Conservation (phyloP, 2,113 vertebrate genomes). For the Heterotilapia buettikoferi region DNA sequence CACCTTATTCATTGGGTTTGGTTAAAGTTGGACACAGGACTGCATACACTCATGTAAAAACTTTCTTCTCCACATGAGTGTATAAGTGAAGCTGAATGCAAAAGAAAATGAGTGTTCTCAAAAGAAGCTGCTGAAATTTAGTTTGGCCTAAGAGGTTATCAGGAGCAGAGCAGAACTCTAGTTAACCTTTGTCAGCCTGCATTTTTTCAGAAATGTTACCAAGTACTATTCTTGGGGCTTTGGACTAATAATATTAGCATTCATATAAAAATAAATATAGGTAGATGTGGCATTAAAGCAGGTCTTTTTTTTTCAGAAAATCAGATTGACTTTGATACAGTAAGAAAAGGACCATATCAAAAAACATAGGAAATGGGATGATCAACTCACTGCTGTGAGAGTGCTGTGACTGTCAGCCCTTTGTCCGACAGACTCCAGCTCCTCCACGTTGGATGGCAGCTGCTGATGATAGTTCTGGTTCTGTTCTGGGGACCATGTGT, state of each 20-base stretch:
- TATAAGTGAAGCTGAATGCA: fast-evolving
- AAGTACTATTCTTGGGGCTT: not conserved
- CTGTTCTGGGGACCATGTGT: not conserved
- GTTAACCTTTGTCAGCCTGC: not conserved
- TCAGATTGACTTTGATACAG: not conserved
- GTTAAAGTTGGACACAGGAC: not conserved
- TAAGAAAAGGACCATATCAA: not conserved
- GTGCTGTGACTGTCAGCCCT: fast-evolving
- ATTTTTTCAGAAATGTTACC: fast-evolving
- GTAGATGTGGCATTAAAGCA: not conserved
- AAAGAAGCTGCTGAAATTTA: not conserved
- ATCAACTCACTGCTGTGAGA: fast-evolving
- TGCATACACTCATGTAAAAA: not conserved
- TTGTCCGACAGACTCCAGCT: not conserved
- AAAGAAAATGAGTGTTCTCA: not conserved
- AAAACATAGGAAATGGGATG: not conserved
- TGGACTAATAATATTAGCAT: not conserved
- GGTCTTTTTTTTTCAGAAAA: not conserved
- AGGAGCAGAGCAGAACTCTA: not conserved
- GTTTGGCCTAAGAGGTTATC: not conserved
- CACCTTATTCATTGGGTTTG: not conserved
- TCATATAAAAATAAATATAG: not conserved
- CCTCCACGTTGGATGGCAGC: not conserved
- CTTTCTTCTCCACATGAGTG: not conserved
- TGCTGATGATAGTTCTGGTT: not conserved